A percentile compares a stretch with the other conserved stretches of the same genome.
phyloP scores from a whole-genome alignment of 2,113 vertebrate genomes.

The Pygoscelis adeliae region DNA sequence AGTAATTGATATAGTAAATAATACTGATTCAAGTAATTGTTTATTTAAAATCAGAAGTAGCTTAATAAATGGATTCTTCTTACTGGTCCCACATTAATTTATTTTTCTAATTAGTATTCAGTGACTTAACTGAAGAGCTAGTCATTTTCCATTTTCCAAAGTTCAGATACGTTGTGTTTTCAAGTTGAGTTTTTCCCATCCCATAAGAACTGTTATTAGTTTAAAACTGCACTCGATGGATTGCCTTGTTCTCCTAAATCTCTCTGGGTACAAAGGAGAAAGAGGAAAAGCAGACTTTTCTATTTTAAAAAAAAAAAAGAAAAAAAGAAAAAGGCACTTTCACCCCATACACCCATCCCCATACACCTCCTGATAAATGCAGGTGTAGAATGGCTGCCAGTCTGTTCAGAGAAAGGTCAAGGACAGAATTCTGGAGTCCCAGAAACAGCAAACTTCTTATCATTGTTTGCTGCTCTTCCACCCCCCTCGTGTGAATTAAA shows the following conservation, averaged over 20 bases:
- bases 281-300: not conserved
- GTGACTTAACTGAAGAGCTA: not conserved
- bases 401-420: not conserved
- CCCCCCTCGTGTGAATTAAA: not conserved
- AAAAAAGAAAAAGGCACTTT: not conserved
- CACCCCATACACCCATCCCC: not conserved
- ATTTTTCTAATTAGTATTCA: constrained; percentile 28
- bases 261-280: not conserved
- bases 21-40: not conserved
- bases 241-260: not conserved
- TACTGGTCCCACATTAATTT: not conserved
- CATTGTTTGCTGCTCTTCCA: not conserved
- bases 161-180: not conserved
- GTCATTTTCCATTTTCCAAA: not conserved
- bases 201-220: not conserved
- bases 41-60: constrained; percentile 2
- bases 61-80: not conserved
- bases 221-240: not conserved
- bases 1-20: not conserved
- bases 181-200: not conserved
- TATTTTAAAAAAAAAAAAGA: not conserved
- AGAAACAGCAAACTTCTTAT: not conserved
- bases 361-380: not conserved
- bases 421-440: not conserved
- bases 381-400: constrained; percentile 23